Evolutionary conservation across 2,888 invertebrate genomes (phyloP), one percentile per base, ranked within the genome.

Genomic region (Hipparchia sbordonii): DNA sequence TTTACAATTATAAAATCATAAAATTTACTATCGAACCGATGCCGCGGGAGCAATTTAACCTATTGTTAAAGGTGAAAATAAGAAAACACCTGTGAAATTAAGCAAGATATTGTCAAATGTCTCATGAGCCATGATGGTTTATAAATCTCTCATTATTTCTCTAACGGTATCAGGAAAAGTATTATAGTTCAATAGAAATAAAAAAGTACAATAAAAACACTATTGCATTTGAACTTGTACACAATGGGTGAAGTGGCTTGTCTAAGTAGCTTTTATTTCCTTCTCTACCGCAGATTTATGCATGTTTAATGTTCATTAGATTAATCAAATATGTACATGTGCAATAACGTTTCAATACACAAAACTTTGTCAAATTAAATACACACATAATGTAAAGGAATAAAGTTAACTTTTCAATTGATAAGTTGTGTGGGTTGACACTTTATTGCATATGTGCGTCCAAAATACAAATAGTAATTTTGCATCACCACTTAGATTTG

Each of bases 31-130:
- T 56, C 56, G 3, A 1, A 33, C 9, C 9, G 39, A 62, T 4
- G 46, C 8, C 6, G n/a, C n/a, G 13, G 33, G 45, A n/a, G n/a
- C 7, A 46, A 62, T 62, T 46, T n/a, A 46, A 46, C 33, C 23
- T 65, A 6, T 51, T 65, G 46, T 65, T 51, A 10, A 23, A 33
- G 65, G 51, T 13, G 51, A 65, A 45, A 66, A 68, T 54, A 61
- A 69, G 51, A 51, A 73, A 73, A 67, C 57, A 52, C 54, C 72
- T 72, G 72, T 72, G 76, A 76, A 76, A 74, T 74, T 74, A 74
- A 76, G 63, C 63, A 56, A 61, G 13, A 57, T 45, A 72, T 70
- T 72, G 70, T 68, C 71, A 65, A 71, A 68, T 56, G n/a, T 69
- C 33, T 69, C 71, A 13, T 68, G 74, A 66, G 69, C 63, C 65